Evolutionary conservation across 2,797 vertebrate genomes (phyloP), one percentile per base, ranked within the genome.

Genomic region (Halcyon smyrnensis): DNA sequence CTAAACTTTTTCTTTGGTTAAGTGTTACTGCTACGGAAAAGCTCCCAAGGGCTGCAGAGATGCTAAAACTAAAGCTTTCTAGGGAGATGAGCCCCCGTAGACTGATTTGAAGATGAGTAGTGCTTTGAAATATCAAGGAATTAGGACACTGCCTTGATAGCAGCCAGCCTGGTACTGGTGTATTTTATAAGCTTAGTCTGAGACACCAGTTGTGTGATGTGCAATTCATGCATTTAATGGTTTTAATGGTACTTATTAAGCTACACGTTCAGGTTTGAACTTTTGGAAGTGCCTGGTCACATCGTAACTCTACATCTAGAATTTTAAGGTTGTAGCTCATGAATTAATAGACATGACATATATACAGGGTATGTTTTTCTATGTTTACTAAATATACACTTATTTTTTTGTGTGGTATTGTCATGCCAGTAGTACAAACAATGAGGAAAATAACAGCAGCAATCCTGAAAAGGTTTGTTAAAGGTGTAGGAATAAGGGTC

Each of bases 151-250:
- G 37, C 16, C 56, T 50, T 75, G 13, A 2, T 7, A 53, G 5
- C 25, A 9, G 54, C 50, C 32, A 76, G 13, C 51, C 28, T 82
- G 23, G 5, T 57, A 21, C 37, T 20, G 25, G 9, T 65, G 2
- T 45, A 15, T 70, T 80, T 70, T 34, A 20, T 41, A 65, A 43
- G 43, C 12, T 45, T 50, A 45, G 15, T 23, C 15, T 64, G 76
- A 74, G 32, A 46, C 8, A n/a, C 14, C 14, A 30, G 9, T 30
- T 54, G 41, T 15, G 27, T 45, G 45, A 80, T 24, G n/a, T 3
- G 3, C 10, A 41, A 20, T 71, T 75, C 17, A 14, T 0, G 0
- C 34, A 10, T 45, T 62, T 53, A 32, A 0, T n/a, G 32, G 36
- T 27, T 50, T 16, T 57, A 34, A 20, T 19, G 43, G 36, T n/a